These are phyloP conservation scores for Rhinolophus sinicus DNA, from an alignment of 2,113 vertebrate genomes.

Conservation along the genomic window DNA sequence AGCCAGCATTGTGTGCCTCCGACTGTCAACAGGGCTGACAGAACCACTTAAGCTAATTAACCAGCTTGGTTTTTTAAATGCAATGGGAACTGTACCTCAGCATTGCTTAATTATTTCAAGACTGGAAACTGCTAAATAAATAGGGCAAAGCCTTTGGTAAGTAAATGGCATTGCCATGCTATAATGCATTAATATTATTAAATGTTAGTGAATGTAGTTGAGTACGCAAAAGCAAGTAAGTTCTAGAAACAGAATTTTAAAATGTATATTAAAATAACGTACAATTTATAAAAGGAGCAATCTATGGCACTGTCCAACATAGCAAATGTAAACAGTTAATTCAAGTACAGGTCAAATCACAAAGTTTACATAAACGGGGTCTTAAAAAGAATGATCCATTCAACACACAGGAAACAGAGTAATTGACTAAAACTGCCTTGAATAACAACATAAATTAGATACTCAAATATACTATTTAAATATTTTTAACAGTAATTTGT, in stretches of 20 bases:
- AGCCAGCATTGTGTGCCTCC: neutral
- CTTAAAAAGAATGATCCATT: neutral
- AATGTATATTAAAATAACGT: neutral
- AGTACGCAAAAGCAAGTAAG: neutral
- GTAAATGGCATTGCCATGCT: neutral
- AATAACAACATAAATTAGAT: conserved; percentile 17
- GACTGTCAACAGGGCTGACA: conserved; percentile 46
- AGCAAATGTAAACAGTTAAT: neutral
- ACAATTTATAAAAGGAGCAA: neutral
- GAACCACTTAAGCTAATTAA: conserved; percentile 71
- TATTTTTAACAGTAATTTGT: conserved; percentile 16
- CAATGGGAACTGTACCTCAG: neutral
- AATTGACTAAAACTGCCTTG: neutral
- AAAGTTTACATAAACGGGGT: neutral
- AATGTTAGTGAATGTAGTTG: neutral
- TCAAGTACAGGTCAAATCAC: neutral
- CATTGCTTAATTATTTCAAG: conserved; percentile 55
- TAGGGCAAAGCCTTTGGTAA: conserved; percentile 50
- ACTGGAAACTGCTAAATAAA: conserved; percentile 60
- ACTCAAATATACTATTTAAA: neutral
- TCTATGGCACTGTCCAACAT: neutral
- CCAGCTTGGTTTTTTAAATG: conserved; percentile 54
- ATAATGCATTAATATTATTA: neutral
- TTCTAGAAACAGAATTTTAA: conserved; percentile 30
- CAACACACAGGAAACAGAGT: neutral